A percentile compares a stretch with the other conserved stretches of the same genome.
Conservation (phyloP, 2,113 vertebrate species). For the Barbus barbus region DNA sequence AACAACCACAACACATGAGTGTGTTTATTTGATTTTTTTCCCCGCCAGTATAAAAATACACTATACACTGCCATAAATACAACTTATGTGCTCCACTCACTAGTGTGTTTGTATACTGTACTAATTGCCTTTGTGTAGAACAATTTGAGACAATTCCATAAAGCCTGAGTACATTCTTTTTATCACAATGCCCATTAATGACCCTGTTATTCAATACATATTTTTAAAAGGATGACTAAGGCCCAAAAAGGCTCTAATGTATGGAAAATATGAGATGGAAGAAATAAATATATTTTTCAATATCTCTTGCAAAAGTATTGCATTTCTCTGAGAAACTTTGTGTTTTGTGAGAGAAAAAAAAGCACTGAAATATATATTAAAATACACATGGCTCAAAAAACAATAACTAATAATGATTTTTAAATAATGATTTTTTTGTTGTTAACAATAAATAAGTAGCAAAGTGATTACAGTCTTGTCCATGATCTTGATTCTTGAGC, state of each 20-base stretch:
- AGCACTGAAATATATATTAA: too few relatives aligned
- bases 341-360: not conserved
- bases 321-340: not conserved
- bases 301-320: too few relatives aligned
- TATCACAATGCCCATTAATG: not conserved
- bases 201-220: not conserved
- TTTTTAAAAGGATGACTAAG: not conserved
- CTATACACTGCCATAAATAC: not conserved
- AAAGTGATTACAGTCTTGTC: too few relatives aligned
- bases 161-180: not conserved
- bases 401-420: too few relatives aligned
- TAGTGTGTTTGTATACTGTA: not conserved
- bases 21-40: not conserved
- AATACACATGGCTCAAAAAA: too few relatives aligned
- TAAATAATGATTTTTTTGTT: too few relatives aligned
- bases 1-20: conserved; percentile 42
- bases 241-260: not conserved
- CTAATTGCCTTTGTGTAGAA: not conserved
- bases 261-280: not conserved
- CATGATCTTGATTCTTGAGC: too few relatives aligned
- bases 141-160: not conserved
- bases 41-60: not conserved
- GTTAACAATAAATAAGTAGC: too few relatives aligned
- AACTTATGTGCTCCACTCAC: not conserved
- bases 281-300: not conserved